A percentile compares a stretch with the other conserved stretches of the same genome.
Conservation (phyloP, 2,888 invertebrate genomes). For the Dryobota labecula region DNA sequence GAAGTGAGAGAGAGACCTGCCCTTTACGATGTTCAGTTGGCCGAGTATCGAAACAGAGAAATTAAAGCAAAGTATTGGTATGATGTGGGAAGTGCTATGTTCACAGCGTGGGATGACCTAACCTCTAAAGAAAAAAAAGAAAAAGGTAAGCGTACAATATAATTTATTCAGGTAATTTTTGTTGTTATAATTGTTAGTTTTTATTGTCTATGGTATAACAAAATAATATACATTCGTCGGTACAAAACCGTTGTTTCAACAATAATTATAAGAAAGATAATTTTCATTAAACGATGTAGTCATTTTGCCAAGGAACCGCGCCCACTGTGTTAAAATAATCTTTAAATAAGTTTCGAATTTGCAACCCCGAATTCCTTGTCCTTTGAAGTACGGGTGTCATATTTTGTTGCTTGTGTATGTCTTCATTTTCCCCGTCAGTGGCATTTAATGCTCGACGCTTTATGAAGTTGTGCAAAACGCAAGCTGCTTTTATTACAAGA, state of each 20-base stretch:
- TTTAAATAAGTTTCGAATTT: conserved; percentile 51
- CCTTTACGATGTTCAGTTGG: no score
- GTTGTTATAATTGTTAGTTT: no score
- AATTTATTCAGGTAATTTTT: no score
- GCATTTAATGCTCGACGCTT: conserved; percentile 45
- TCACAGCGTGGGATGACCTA: no score
- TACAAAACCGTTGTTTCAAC: conserved; percentile 49
- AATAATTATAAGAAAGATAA: conserved; percentile 49
- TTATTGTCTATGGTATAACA: no score
- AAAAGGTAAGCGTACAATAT: no score
- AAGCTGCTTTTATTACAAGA: conserved; percentile 36
- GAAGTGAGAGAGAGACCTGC: conserved; percentile 56
- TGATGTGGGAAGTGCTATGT: no score
- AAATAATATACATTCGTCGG: conserved; percentile 23
- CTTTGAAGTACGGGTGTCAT: conserved; percentile 48
- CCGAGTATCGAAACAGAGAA: no score
- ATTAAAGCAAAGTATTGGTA: no score
- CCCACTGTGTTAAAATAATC: conserved; percentile 52
- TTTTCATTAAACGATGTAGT: conserved; percentile 52
- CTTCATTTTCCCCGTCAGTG: conserved; percentile 38
- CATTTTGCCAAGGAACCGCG: conserved; percentile 50
- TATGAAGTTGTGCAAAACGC: conserved; percentile 43
- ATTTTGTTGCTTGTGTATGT: conserved; percentile 44
- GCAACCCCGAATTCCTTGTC: neutral
- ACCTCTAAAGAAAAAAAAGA: no score